Base-by-base conservation (phyloP, 1,140 invertebrate species). In the Cydia pomonella region DNA sequence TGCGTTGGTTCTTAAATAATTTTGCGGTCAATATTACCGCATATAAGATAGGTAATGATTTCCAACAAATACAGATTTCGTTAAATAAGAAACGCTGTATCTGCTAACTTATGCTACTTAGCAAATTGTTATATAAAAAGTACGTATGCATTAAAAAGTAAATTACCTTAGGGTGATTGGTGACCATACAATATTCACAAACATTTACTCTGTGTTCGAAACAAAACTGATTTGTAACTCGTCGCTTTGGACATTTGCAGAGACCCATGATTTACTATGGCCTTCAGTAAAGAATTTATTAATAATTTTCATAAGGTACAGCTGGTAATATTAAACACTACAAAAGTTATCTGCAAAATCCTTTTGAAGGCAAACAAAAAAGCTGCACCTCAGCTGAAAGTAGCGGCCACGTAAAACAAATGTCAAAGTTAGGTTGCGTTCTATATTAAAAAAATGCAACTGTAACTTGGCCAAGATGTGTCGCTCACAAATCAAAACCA, bases 171-270 rank as follows among this genome's bases (percentile, higher is more conserved):
- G 97, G 96, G 93, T 99, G 99, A 91, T 97, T 98, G 81, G 97
- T 96, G 38, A 99, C 97, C 95, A 99, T 97, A 94, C 99, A 99
- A 94, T 98, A 95, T 94, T 99, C 98, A 93, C 99, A 99, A 87
- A 99, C 99, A 95, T 99, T 99, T 2, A 99, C 98, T 84, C 98
- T 94, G 90, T 99, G 99, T 93, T 99, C 98, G 92, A 99, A 99
- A 94, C 99, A 99, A 94, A 99, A 99, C 87, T 99, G 96, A 93
- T 98, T 99, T 66, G 98, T 99, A 29, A 99, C 98, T 94, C 97
- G 96, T 84, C 97, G 94, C 93, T 99, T 99, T 13, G 98, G 98
- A 93, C 99, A 99, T 91, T 99, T 99, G 93, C 98, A 99, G 25
- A 99, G 94, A 64, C 98, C 98, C 98, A 99, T 99, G 78, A 81